Evolutionary conservation across 2,888 invertebrate species (phyloP), one percentile per base, ranked within the genome.

Genomic region (Pocota personata): DNA sequence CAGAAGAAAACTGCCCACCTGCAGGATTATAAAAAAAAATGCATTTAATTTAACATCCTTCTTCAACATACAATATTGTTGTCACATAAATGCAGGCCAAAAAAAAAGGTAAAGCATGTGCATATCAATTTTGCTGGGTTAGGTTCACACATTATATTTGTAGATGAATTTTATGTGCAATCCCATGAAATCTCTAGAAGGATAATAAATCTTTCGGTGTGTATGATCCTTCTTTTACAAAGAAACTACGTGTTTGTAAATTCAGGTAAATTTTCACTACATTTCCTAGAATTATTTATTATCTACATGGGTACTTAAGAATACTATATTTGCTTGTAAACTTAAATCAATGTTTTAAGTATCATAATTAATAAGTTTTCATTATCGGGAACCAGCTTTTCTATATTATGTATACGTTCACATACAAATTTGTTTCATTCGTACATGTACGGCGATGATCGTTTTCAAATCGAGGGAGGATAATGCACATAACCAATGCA

Each of bases 151-250:
- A 37, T 32, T 19, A 8, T 32, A 71, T 64, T 48, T 57, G n/a
- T 72, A 27, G 46, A 6, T 62, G 14, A 55, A 69, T 69, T 62
- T 52, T 19, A 72, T 46, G 43, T 69, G 75, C 55, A 64, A 55
- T 84, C 55, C 79, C 40, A 57, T 50, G 73, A 73, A 79, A 52
- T 64, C 30, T 52, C 12, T 12, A 30, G 37, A 58, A 46, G 66
- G 52, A 78, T 79, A 79, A 78, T 83, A 83, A 79, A 83, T 83
- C 83, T 73, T 73, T 73, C 48, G 43, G 43, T 55, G 8, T 69
- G 48, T 50, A 57, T 72, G 72, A 83, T 72, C 66, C 37, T 55
- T 71, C 21, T 16, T 40, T 69, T 64, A 19, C 62, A 52, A 64
- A 66, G 43, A 8, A 58, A 27, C 16, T 43, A 40, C 12, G 58